These are phyloP conservation scores for Podarcis muralis DNA, from an alignment of 2,113 vertebrate genomes.

Conservation along the genomic window DNA sequence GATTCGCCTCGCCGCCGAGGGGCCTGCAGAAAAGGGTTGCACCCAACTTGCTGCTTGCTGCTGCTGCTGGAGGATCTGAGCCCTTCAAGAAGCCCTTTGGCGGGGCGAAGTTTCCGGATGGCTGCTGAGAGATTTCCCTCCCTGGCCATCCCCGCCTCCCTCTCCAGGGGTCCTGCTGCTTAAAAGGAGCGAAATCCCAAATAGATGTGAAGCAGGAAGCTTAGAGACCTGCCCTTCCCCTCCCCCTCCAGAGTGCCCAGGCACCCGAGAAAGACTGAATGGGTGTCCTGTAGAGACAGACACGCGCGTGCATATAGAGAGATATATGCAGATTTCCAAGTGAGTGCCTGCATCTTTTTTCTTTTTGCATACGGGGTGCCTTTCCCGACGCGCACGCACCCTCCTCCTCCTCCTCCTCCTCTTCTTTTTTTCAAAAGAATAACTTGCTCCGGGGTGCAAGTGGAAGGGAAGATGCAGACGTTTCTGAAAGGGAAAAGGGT, in stretches of 20 bases:
- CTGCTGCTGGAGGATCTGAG: background rate
- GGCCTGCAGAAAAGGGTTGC: slow-evolving; percentile 42
- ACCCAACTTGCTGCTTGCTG: background rate
- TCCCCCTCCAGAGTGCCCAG: background rate
- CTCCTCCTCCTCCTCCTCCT: background rate
- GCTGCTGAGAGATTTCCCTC: background rate
- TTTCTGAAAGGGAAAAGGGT: slow-evolving; percentile 93
- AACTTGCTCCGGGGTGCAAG: slow-evolving; percentile 9
- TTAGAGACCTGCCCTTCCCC: background rate
- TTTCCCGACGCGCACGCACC: too few relatives aligned
- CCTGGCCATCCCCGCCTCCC: background rate
- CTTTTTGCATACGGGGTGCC: too few relatives aligned
- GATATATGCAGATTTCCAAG: background rate
- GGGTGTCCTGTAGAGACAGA: background rate
- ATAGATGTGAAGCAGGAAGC: background rate
- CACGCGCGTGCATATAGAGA: background rate
- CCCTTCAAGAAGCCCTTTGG: background rate
- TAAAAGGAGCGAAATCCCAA: background rate
- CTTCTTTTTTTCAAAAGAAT: background rate
- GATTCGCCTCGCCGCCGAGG: background rate
- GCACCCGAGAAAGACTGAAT: background rate
- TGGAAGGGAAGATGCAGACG: slow-evolving; percentile 88
- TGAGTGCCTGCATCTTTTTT: background rate
- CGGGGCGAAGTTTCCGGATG: background rate
- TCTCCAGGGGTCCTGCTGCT: background rate